A percentile compares a stretch with the other conserved stretches of the same genome.
Conservation (phyloP, 2,888 invertebrate genomes). For the Aphidoletes aphidimyza region DNA sequence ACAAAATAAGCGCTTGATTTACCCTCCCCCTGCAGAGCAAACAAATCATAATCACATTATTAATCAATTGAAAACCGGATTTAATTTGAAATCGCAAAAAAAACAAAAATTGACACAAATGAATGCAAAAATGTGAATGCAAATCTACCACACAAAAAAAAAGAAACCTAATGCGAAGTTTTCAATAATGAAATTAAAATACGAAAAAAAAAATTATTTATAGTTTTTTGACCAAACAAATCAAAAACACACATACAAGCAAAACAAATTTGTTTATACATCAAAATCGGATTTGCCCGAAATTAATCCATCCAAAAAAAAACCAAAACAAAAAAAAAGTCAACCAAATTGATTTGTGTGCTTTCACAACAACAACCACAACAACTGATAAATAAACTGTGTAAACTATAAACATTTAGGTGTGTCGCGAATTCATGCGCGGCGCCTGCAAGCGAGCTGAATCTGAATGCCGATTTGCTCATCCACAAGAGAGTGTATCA, state of each 20-base stretch:
- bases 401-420: constrained; percentile 71
- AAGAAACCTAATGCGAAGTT: constrained; percentile 39
- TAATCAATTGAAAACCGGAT: neutral
- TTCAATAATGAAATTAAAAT: constrained; percentile 53
- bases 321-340: constrained; percentile 55
- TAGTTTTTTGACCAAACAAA: constrained; percentile 50
- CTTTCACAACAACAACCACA: constrained; percentile 31
- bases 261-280: constrained; percentile 4
- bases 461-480: constrained; percentile 98
- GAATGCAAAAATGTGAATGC: neutral
- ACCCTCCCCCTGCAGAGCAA: constrained; percentile 9
- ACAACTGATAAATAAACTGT: constrained; percentile 52
- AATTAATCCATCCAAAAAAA: constrained; percentile 53
- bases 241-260: neutral
- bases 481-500: constrained; percentile 96
- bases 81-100: constrained; percentile 20
- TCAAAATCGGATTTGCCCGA: constrained; percentile 31
- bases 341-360: constrained; percentile 55
- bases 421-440: constrained; percentile 98
- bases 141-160: constrained; percentile 34
- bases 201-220: too few relatives aligned
- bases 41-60: constrained; percentile 23
- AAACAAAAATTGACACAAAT: neutral
- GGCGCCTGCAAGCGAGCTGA: constrained; percentile 98
- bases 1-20: neutral